phyloP scores from a whole-genome alignment of 53 echinoderm and acorn worm genomes.

The Holothuria scabra region DNA sequence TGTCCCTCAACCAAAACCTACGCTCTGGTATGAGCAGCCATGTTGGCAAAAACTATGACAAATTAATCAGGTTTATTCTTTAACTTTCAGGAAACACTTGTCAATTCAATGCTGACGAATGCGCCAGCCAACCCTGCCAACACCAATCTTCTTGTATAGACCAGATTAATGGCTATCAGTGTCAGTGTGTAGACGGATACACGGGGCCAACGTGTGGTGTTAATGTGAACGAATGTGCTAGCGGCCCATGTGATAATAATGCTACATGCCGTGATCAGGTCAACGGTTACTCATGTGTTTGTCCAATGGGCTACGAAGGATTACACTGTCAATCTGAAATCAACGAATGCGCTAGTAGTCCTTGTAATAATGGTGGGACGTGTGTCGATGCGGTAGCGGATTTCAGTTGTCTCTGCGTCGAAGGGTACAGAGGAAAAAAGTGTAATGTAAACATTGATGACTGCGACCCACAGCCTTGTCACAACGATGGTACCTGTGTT shows the following conservation, averaged over 20 bases:
- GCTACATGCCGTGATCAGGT: conserved; percentile 55
- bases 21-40: too few relatives aligned
- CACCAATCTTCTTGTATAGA: neutral
- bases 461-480: too few relatives aligned
- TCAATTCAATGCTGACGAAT: neutral
- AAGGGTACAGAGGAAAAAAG: too few relatives aligned
- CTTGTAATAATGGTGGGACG: conserved; percentile 33
- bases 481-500: too few relatives aligned
- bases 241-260: conserved; percentile 55
- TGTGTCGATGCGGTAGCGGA: neutral
- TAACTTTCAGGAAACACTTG: neutral
- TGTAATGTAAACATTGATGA: too few relatives aligned
- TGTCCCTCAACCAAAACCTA: too few relatives aligned
- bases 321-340: conserved; percentile 22
- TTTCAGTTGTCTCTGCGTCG: too few relatives aligned
- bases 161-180: conserved; percentile 24
- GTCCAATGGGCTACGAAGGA: conserved; percentile 56
- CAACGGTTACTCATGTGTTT: conserved; percentile 61
- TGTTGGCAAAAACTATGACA: too few relatives aligned
- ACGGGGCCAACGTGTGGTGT: conserved; percentile 42
- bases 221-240: conserved; percentile 64
- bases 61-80: too few relatives aligned
- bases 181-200: conserved; percentile 56
- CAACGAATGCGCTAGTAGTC: conserved; percentile 41
- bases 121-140: conserved; percentile 2